phyloP scores from a whole-genome alignment of 2,888 invertebrate genomes.

The Lasioglossum lativentre region DNA sequence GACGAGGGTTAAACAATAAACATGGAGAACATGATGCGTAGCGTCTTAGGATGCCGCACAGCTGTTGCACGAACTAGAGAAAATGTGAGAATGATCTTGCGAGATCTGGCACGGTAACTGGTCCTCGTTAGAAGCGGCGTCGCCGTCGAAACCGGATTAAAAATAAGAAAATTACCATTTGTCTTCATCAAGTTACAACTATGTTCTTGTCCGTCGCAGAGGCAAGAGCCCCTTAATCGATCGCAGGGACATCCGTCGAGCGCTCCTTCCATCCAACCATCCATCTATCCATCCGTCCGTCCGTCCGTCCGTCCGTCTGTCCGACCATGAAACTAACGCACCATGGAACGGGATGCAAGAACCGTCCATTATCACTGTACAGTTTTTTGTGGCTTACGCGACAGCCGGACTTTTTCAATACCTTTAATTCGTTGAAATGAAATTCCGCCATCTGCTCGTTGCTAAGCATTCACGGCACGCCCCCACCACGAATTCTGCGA shows the following conservation, averaged over 20 bases:
- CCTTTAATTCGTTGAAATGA: conserved; percentile 59
- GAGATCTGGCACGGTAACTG: background rate
- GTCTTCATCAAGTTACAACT: conserved; percentile 67
- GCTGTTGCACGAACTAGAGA: background rate
- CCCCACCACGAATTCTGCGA: conserved; percentile 13
- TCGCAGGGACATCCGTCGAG: conserved; percentile 62
- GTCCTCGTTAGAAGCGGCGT: background rate
- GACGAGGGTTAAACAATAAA: background rate
- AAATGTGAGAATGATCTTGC: background rate
- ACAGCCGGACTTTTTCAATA: conserved; percentile 42
- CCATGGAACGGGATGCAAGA: conserved; percentile 61
- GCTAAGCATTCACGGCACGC: conserved; percentile 14
- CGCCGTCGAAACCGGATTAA: conserved; percentile 23
- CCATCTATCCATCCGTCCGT: conserved; percentile 51
- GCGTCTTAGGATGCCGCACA: background rate
- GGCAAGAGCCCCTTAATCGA: conserved; percentile 59
- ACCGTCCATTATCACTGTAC: conserved; percentile 64
- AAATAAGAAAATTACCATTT: conserved; percentile 68
- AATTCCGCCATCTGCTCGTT: conserved; percentile 40
- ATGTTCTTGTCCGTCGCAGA: conserved; percentile 48
- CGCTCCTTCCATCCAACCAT: conserved; percentile 48
- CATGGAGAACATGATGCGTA: too few relatives aligned
- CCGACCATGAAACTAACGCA: conserved; percentile 63
- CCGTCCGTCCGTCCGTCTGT: conserved; percentile 50
- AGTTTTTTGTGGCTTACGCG: conserved; percentile 50